phyloP scores from a whole-genome alignment of 1,140 invertebrate species.

The Halotydeus destructor region DNA sequence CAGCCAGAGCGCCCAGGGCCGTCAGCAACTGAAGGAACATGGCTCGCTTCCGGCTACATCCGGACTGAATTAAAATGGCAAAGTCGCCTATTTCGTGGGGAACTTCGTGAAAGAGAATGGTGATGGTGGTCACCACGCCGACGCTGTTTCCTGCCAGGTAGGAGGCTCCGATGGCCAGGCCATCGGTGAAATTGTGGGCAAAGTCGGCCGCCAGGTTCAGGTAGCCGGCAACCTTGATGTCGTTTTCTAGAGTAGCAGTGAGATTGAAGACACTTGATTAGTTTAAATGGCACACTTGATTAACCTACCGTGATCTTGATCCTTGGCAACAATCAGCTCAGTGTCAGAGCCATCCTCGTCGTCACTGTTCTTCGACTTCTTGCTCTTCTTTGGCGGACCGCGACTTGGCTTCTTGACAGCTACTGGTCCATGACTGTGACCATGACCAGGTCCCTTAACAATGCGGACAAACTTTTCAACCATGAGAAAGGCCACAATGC shows the following conservation, averaged over 20 bases:
- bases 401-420: too few species aligned
- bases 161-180: conserved; percentile 86
- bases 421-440: conserved; percentile 27
- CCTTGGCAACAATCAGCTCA: too few species aligned
- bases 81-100: conserved; percentile 98
- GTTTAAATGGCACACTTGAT: too few species aligned
- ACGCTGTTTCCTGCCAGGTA: conserved; percentile 62
- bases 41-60: conserved; percentile 67
- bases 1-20: conserved; percentile 76
- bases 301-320: too few species aligned
- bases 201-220: conserved; percentile 85
- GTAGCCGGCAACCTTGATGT: conserved; percentile 79
- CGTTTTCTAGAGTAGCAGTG: conserved; percentile 19
- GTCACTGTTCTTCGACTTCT: conserved; percentile 17
- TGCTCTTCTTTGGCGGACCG: conserved; percentile 24
- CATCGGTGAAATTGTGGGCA: conserved; percentile 91
- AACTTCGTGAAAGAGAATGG: conserved; percentile 85
- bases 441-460: conserved; percentile 56
- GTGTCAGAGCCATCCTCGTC: conserved; percentile 1
- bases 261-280: too few species aligned
- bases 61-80: conserved; percentile 84
- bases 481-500: conserved; percentile 73
- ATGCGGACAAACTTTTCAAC: conserved; percentile 81
- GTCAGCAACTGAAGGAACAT: conserved; percentile 78
- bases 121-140: conserved; percentile 69